A percentile compares a stretch with the other conserved stretches of the same genome.
Conservation (phyloP, 2,113 vertebrate genomes). For the Grus americana region DNA sequence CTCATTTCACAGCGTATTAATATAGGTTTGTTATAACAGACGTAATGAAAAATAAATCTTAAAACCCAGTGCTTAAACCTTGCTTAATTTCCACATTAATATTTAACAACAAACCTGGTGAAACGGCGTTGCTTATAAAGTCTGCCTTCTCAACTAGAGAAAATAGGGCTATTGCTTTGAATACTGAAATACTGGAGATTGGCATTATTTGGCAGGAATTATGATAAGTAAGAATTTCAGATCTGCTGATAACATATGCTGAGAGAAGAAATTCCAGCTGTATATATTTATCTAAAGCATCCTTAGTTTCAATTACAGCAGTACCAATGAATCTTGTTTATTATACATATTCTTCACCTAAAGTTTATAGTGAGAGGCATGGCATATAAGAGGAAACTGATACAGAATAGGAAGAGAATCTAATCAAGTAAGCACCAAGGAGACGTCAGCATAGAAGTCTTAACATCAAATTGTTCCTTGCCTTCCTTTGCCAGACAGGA, state of each 20-base stretch:
- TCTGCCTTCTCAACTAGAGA: neutral
- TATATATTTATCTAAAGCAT: neutral
- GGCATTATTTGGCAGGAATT: neutral
- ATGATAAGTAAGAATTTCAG: neutral
- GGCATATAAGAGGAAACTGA: neutral
- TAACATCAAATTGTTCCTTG: neutral
- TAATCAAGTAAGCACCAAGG: neutral
- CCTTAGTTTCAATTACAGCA: neutral
- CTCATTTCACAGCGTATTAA: slow-evolving; percentile 68
- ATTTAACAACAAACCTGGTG: slow-evolving; percentile 29
- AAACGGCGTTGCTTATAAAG: neutral
- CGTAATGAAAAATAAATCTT: slow-evolving; percentile 58
- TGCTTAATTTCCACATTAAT: slow-evolving; percentile 56
- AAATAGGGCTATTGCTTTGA: neutral
- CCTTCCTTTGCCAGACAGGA: neutral
- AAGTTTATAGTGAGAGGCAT: neutral
- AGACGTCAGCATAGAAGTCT: neutral
- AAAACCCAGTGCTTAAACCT: slow-evolving; percentile 32
- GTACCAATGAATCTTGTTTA: neutral
- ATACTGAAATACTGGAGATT: neutral
- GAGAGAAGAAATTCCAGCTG: neutral
- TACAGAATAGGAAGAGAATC: neutral
- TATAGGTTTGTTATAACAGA: slow-evolving; percentile 49
- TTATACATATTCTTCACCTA: neutral
- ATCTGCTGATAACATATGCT: neutral